Conservation (phyloP, 2,113 vertebrate species). For the Onychostruthus taczanowskii region DNA sequence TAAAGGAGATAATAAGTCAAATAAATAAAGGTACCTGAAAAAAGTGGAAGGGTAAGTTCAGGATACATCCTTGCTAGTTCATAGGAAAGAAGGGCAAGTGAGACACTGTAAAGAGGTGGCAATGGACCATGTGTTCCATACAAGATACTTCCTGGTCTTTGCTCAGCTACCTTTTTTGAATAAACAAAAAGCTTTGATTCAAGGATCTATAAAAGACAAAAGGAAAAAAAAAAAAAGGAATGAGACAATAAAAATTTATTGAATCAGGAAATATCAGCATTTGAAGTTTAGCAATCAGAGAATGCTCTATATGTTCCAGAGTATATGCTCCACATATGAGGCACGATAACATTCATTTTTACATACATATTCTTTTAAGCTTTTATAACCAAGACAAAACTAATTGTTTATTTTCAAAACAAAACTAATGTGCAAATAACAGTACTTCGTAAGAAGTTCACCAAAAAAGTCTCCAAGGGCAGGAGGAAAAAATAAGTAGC, state of each 20-base stretch:
- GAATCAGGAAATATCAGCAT: not conserved
- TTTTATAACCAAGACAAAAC: not conserved
- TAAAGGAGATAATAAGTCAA: not conserved
- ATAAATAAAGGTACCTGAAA: constrained; percentile 84
- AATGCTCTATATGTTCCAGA: not conserved
- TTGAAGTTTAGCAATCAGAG: not conserved
- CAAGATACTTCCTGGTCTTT: constrained; percentile 91
- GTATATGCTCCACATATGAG: not conserved
- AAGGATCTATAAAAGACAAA: constrained; percentile 79
- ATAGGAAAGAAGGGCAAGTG: constrained; percentile 87
- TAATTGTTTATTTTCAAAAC: not conserved
- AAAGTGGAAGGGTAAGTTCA: constrained; percentile 95
- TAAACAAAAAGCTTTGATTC: constrained; percentile 94
- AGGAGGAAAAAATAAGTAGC: not conserved
- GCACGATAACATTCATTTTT: not conserved
- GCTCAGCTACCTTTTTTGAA: constrained; percentile 92
- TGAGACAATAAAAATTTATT: not conserved
- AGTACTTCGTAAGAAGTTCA: not conserved
- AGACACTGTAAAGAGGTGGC: constrained; percentile 94
- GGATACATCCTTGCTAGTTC: constrained; percentile 98
- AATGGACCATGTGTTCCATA: constrained; percentile 92
- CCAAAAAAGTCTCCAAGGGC: not conserved
- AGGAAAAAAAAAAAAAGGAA: not conserved
- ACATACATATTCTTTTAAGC: not conserved
- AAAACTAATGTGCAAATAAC: not conserved